phyloP scores from a whole-genome alignment of 2,888 invertebrate genomes.

The Stratiomys singularior region DNA sequence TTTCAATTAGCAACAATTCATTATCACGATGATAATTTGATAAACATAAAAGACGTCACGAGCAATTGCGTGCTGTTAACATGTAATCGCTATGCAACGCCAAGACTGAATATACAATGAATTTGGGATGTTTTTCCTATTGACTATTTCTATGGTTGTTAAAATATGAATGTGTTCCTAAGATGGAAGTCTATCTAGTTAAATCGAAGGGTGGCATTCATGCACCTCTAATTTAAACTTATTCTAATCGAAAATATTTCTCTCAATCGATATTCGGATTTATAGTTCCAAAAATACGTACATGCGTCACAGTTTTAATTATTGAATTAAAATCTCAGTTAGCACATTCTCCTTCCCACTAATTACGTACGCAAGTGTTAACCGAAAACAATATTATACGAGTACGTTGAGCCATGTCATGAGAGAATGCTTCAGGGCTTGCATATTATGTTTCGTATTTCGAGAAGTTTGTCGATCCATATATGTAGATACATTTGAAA shows the following conservation, averaged over 20 bases:
- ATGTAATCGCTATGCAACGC: constrained; percentile 20
- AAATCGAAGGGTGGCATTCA: no score
- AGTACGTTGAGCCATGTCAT: neutral
- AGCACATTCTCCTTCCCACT: neutral
- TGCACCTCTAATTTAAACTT: no score
- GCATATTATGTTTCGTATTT: constrained; percentile 15
- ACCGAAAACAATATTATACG: neutral
- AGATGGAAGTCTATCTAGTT: no score
- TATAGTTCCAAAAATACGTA: no score
- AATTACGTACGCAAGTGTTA: neutral
- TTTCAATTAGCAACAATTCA: constrained; percentile 18
- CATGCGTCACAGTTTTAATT: neutral
- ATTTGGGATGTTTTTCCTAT: no score
- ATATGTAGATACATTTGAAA: constrained; percentile 12
- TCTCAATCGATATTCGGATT: no score
- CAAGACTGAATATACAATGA: neutral
- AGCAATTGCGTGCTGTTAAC: constrained; percentile 17
- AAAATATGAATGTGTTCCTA: no score
- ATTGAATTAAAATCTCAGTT: neutral
- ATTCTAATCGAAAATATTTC: no score
- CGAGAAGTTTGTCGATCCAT: constrained; percentile 8
- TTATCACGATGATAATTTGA: constrained; percentile 26
- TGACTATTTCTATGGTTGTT: no score
- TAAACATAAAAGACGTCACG: constrained; percentile 8
- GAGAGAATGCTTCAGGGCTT: neutral